Percentiles rank a stretch among this genome's conserved stretches.
Conservation (phyloP, 2,113 vertebrate species). For the Morone saxatilis region DNA sequence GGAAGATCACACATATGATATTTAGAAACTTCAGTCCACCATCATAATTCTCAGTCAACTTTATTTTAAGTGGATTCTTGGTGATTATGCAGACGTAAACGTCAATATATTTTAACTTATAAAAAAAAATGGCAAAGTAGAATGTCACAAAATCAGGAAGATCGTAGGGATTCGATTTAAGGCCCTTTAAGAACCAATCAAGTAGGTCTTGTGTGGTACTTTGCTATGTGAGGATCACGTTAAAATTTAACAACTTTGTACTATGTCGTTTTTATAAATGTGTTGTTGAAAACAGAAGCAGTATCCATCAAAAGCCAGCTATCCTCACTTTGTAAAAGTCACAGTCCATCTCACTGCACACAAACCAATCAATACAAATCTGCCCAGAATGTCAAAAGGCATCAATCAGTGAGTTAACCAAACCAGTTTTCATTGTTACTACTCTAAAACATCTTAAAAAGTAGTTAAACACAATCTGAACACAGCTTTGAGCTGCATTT, state of each 20-base stretch:
- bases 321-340: slow-evolving; percentile 35
- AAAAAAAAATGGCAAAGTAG: slow-evolving; percentile 69
- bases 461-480: slow-evolving; percentile 13
- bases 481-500: slow-evolving; percentile 10
- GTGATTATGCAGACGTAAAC: slow-evolving; percentile 61
- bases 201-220: slow-evolving; percentile 32
- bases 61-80: slow-evolving; percentile 71
- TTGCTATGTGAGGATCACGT: slow-evolving; percentile 30
- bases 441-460: neutral
- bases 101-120: slow-evolving; percentile 65
- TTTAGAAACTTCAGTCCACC: slow-evolving; percentile 30
- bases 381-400: slow-evolving; percentile 9
- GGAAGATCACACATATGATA: neutral
- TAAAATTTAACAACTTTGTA: slow-evolving; percentile 40
- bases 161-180: slow-evolving; percentile 50
- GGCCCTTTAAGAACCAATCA: slow-evolving; percentile 57
- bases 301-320: slow-evolving; percentile 64
- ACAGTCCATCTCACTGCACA: slow-evolving; percentile 29
- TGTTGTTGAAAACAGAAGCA: slow-evolving; percentile 35
- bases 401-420: slow-evolving; percentile 22
- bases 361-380: slow-evolving; percentile 12
- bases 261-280: slow-evolving; percentile 16
- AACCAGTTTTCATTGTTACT: neutral
- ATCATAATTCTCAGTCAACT: slow-evolving; percentile 56
- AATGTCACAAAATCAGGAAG: slow-evolving; percentile 67